Evolutionary conservation across 2,888 invertebrate genomes (phyloP).

Genomic region (Lasioglossum villosulum): DNA sequence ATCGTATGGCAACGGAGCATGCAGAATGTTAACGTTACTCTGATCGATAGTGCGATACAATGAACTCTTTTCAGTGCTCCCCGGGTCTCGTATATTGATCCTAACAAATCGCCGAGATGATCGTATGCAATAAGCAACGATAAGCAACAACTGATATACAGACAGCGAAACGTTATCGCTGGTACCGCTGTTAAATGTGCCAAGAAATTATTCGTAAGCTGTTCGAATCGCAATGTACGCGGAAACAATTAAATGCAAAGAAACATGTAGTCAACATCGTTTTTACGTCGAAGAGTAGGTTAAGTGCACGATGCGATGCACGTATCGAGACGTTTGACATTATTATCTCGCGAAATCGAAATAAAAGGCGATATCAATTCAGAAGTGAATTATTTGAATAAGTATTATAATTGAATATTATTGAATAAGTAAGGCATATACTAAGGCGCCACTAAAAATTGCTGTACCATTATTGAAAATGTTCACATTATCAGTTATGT

Average conservation of each 20-base stretch:
- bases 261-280: neutral
- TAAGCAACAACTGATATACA: conserved; percentile 18
- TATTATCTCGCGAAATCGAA: neutral
- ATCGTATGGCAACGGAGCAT: conserved; percentile 25
- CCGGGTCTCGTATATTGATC: conserved; percentile 41
- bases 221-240: neutral
- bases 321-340: neutral
- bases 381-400: too few species aligned
- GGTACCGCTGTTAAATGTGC: neutral
- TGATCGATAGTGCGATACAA: conserved; percentile 62
- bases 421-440: too few species aligned
- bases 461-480: too few species aligned
- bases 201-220: neutral
- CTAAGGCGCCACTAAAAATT: too few species aligned
- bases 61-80: conserved; percentile 46
- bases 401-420: too few species aligned
- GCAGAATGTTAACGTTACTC: conserved; percentile 55
- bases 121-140: conserved; percentile 18
- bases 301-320: neutral
- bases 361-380: neutral
- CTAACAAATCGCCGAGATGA: conserved; percentile 48
- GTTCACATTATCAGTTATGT: too few species aligned
- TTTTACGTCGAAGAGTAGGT: neutral
- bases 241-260: neutral
- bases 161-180: neutral